phyloP scores from a whole-genome alignment of 2,797 vertebrate genomes.

The Echeneis naucrates region DNA sequence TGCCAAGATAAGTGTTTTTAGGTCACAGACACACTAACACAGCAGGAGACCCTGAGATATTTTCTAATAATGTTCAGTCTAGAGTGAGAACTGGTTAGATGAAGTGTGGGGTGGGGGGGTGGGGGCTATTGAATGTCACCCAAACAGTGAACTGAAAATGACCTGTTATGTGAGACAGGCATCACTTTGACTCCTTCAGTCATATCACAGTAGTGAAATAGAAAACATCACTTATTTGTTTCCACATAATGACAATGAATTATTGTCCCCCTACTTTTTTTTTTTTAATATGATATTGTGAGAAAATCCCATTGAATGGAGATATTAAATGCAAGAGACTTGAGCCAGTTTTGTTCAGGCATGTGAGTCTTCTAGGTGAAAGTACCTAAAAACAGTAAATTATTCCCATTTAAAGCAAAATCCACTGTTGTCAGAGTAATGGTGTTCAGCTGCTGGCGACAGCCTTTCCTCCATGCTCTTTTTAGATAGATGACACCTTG shows the following conservation, averaged over 20 bases:
- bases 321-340: neutral
- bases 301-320: neutral
- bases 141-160: slow-evolving; percentile 22
- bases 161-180: slow-evolving; percentile 10
- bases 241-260: neutral
- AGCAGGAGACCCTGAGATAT: slow-evolving; percentile 40
- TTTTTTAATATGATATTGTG: neutral
- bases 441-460: neutral
- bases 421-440: slow-evolving; percentile 12
- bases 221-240: neutral
- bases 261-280: slow-evolving; percentile 1
- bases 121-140: slow-evolving; percentile 5
- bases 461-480: slow-evolving; percentile 23
- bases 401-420: neutral
- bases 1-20: too few relatives aligned
- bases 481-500: slow-evolving; percentile 68
- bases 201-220: slow-evolving; percentile 1
- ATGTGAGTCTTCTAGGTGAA: neutral
- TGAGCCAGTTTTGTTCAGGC: neutral
- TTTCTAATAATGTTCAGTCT: slow-evolving; percentile 34
- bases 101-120: neutral
- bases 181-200: neutral
- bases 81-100: slow-evolving; percentile 28
- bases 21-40: slow-evolving; percentile 31
- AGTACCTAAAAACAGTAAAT: neutral